Percentiles rank a stretch among this genome's conserved stretches.
Conservation (phyloP, 2,797 vertebrate genomes). For the Pelochelys cantorii region DNA sequence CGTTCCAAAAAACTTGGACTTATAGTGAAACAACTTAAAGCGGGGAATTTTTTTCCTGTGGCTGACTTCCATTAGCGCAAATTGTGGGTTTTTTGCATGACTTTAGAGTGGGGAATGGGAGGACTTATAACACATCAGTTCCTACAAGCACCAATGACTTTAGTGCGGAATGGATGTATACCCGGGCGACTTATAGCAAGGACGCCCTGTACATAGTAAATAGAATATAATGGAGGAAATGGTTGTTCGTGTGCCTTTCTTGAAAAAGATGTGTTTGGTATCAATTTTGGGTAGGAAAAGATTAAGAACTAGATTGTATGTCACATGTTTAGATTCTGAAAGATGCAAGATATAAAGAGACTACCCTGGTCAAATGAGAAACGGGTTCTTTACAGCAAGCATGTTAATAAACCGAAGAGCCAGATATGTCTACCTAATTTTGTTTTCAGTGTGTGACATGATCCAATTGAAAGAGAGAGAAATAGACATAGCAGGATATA, state of each 20-base stretch:
- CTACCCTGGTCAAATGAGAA: background rate
- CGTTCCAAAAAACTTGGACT: too few relatives aligned
- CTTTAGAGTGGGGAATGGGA: too few relatives aligned
- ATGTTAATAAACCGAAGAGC: background rate
- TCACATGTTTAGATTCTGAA: background rate
- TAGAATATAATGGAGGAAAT: background rate
- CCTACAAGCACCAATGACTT: too few relatives aligned
- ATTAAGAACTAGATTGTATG: background rate
- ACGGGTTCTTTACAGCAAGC: background rate
- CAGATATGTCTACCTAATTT: background rate
- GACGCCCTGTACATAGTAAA: background rate
- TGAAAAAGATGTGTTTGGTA: background rate
- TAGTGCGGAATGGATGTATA: too few relatives aligned
- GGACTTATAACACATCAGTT: too few relatives aligned
- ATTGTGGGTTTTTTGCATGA: too few relatives aligned
- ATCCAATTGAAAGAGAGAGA: constrained; percentile 13
- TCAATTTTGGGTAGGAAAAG: background rate
- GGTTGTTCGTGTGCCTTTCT: background rate
- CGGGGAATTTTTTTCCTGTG: too few relatives aligned
- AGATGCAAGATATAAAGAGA: background rate
- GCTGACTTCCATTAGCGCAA: too few relatives aligned
- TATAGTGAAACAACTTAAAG: too few relatives aligned
- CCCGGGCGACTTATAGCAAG: too few relatives aligned
- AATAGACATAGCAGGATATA: background rate
- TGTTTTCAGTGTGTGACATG: background rate